Evolutionary conservation across 2,888 invertebrate genomes (phyloP), one percentile per base, ranked within the genome.

Genomic region (Monochamus alternatus): DNA sequence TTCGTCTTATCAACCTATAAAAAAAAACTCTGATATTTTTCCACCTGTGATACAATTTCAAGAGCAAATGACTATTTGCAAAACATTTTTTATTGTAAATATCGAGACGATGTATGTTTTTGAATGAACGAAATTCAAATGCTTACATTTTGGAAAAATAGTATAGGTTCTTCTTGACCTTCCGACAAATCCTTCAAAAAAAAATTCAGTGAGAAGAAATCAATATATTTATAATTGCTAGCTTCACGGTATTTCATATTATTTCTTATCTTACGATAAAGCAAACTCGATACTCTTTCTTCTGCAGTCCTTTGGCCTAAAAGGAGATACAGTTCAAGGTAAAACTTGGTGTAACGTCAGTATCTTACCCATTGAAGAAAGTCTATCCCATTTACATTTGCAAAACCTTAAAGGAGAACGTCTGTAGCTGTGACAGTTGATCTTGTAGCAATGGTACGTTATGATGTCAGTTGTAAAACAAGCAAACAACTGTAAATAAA

Each of bases 381-480:
- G 7, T 85, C 86, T 85, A 87, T 86, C 62, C 80, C 66, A 31
- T 85, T 78, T 78, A 88, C 87, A 44, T 86, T 84, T 5, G 86
- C 84, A 55, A 22, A 55, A 55, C 55, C n/a, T 12, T 14, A 3
- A n/a, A 31, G 87, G 79, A 14, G 84, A 80, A 83, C 90, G 88
- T 64, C 89, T 88, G 70, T 92, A 90, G 43, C 90, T 90, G 81
- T 92, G 90, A 78, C 90, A 90, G 75, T 91, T 90, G 5, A 92
- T 87, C 43, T 92, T 92, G 82, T 92, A 92, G n/a, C 91, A 91
- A 69, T 91, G 90, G 72, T 89, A 90, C 0, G 91, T 91, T 38
- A 92, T 91, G 5, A 92, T 90, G 81, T 92, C 92, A 88, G 91
- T 91, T 0, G 91, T 89, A 81, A 90, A 92, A 76, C 89, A 90